Conservation (phyloP, 2,888 invertebrate genomes). For the Meliscaeva auricollis region DNA sequence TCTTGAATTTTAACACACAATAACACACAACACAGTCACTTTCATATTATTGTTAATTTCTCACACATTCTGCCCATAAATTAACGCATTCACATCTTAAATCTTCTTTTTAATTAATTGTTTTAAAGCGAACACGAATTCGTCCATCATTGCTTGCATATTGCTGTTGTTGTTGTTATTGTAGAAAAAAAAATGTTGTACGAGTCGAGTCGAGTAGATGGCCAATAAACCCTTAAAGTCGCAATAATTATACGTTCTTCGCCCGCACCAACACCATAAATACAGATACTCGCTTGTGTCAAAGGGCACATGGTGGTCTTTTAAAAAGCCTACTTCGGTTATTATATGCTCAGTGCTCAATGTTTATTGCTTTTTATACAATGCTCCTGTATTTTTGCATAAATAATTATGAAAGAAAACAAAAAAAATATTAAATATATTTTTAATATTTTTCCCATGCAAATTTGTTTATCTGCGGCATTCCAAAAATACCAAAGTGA, state of each 20-base stretch:
- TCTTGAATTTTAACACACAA: neutral
- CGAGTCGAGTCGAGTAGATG: conserved; percentile 21
- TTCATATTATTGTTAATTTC: conserved; percentile 7
- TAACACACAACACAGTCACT: too few relatives aligned
- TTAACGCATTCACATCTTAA: conserved; percentile 55
- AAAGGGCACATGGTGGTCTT: neutral
- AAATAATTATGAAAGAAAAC: conserved; percentile 36
- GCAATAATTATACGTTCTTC: neutral
- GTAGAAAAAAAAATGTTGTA: too few relatives aligned
- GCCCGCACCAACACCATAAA: neutral
- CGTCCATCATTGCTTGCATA: conserved; percentile 16
- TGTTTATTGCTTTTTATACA: neutral
- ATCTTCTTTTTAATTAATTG: conserved; percentile 68
- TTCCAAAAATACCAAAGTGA: conserved; percentile 76
- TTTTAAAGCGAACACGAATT: conserved; percentile 43
- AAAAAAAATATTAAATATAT: conserved; percentile 3
- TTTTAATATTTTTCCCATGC: conserved; percentile 66
- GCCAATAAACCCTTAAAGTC: conserved; percentile 57
- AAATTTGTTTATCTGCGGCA: conserved; percentile 71
- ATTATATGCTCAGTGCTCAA: neutral
- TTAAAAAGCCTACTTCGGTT: conserved; percentile 1
- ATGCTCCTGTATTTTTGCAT: neutral
- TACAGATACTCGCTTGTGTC: too few relatives aligned
- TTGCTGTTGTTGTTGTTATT: conserved; percentile 10
- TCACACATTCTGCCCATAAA: conserved; percentile 57